Evolutionary conservation across 2,797 vertebrate genomes (phyloP), one percentile per base, ranked within the genome.

Genomic region (Xenentodon cancila): DNA sequence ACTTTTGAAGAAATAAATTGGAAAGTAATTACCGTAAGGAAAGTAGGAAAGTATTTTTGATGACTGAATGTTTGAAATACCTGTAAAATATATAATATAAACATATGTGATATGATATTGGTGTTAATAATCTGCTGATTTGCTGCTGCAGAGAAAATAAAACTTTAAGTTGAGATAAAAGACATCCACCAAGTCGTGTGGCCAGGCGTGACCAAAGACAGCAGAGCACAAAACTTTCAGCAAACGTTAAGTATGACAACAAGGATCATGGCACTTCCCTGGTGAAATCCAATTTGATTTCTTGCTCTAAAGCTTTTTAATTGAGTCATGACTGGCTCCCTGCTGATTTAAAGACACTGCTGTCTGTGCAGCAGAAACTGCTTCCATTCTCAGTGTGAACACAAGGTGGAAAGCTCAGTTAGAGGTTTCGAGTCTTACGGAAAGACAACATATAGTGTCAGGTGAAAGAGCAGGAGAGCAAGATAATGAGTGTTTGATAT

Each of bases 401-500:
- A 62, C 73, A 48, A 43, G 59, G 42, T 63, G 60, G 57, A 76
- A 58, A 66, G 59, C 55, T 71, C 64, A 64, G 43, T 47, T 16
- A 58, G 51, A n/a, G 9, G 6, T 66, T 63, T 34, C 34, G 17
- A 4, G 32, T 64, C 25, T n/a, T 57, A 50, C 71, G 20, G 37
- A 25, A 45, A 48, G 42, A 9, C 44, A 42, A 32, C 44, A 52
- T 59, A 53, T 53, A 50, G 46, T 8, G 12, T 20, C 21, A 5
- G 47, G 53, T 46, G 19, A 63, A 53, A 47, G 55, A 21, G 68
- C 43, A 17, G 54, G 30, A 66, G 52, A 21, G 60, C 27, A 57
- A 79, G 60, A 55, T 84, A 77, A 84, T 82, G 69, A 84, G 82
- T 73, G 78, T 81, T 81, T 81, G 69, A 84, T 76, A 68, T 76